Evolutionary conservation across 2,113 vertebrate genomes (phyloP).

Genomic region (Anolis sagrei): DNA sequence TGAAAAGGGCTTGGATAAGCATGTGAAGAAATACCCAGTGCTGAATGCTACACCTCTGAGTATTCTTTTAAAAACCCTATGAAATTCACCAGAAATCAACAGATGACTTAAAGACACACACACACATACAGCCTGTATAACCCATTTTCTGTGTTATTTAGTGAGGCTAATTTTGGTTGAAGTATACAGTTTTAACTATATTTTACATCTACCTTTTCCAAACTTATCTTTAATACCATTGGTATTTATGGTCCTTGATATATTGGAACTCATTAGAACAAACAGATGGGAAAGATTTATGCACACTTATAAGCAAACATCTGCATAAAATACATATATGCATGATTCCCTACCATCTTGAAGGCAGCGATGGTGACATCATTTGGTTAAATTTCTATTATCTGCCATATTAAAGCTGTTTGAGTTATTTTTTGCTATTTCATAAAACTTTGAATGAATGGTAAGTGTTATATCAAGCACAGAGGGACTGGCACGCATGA

Average conservation of each 20-base stretch:
- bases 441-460: background rate
- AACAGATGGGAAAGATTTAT: background rate
- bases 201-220: background rate
- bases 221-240: background rate
- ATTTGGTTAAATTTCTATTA: background rate
- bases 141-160: background rate
- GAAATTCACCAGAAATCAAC: background rate
- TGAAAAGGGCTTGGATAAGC: too few species aligned
- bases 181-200: background rate
- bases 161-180: background rate
- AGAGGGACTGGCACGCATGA: background rate
- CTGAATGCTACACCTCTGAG: too few species aligned
- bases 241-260: background rate
- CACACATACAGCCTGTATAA: background rate
- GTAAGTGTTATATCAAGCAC: conserved; percentile 7
- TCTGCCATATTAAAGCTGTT: background rate
- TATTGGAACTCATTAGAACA: background rate
- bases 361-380: background rate
- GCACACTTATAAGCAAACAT: background rate
- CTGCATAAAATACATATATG: background rate
- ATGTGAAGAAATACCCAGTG: too few species aligned
- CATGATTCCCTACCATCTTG: background rate
- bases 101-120: background rate
- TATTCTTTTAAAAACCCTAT: too few species aligned
- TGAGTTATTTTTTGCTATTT: conserved; percentile 1